phyloP scores from a whole-genome alignment of 2,888 invertebrate species.

The Cybosia mesomella region DNA sequence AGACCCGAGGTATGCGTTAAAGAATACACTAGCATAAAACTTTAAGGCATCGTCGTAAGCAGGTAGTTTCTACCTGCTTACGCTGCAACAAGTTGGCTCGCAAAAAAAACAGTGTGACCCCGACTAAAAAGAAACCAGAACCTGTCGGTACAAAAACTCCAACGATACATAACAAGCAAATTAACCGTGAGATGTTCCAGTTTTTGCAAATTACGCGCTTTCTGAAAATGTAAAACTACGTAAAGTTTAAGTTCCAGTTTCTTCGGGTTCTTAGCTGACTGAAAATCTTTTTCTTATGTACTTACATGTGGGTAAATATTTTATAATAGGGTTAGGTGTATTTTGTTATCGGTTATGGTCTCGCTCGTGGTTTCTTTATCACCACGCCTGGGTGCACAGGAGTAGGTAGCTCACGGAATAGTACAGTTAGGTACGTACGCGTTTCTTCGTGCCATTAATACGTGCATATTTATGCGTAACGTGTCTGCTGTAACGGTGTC shows the following conservation, averaged over 20 bases:
- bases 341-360: conserved; percentile 57
- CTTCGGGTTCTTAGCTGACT: conserved; percentile 9
- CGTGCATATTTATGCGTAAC: conserved; percentile 84
- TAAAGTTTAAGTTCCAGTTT: too few species aligned
- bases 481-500: conserved; percentile 80
- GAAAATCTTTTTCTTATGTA: background rate
- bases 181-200: conserved; percentile 64
- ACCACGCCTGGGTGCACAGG: conserved; percentile 65
- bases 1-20: background rate
- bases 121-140: conserved; percentile 59
- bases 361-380: conserved; percentile 53
- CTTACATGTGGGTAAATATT: background rate
- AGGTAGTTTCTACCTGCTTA: conserved; percentile 51
- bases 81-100: conserved; percentile 44
- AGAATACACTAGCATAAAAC: conserved; percentile 45
- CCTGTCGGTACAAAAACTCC: conserved; percentile 57
- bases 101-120: conserved; percentile 59
- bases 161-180: conserved; percentile 57
- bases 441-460: conserved; percentile 79
- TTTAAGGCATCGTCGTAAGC: conserved; percentile 35
- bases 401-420: conserved; percentile 65
- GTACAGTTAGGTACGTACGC: conserved; percentile 79
- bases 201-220: conserved; percentile 58
- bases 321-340: background rate
- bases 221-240: conserved; percentile 35